Evolutionary conservation across 37 sponge, comb jelly and placozoan genomes (phyloP).

Genomic region (Hormiphora californensis): DNA sequence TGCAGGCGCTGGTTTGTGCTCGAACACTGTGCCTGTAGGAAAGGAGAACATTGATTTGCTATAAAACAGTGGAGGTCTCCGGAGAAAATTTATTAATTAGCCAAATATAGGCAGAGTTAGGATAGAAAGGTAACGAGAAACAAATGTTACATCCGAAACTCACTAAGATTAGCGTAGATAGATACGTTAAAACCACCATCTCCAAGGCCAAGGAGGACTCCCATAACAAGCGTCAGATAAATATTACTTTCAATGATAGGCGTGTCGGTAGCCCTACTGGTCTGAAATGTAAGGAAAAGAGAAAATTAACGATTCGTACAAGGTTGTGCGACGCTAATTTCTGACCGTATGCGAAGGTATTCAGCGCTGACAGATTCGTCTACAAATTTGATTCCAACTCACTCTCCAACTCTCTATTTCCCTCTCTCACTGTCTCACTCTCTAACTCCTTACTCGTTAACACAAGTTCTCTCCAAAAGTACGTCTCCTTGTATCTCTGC

Average conservation of each 20-base stretch:
- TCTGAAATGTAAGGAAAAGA: too few species aligned
- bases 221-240: background rate
- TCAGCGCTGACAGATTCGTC: too few species aligned
- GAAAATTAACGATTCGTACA: too few species aligned
- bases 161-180: slow-evolving; percentile 1
- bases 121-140: background rate
- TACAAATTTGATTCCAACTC: too few species aligned
- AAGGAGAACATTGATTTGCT: background rate
- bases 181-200: slow-evolving; percentile 20
- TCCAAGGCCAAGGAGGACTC: background rate
- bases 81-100: background rate
- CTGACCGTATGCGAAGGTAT: too few species aligned
- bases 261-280: background rate
- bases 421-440: too few species aligned
- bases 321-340: too few species aligned
- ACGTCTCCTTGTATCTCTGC: too few species aligned
- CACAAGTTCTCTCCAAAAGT: too few species aligned
- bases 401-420: too few species aligned
- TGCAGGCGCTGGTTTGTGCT: background rate
- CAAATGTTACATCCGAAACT: background rate
- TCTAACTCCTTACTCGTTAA: too few species aligned
- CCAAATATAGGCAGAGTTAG: too few species aligned
- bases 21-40: slow-evolving; percentile 22
- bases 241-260: background rate
- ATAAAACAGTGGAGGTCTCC: background rate